These are phyloP conservation scores for Eubucco bourcierii DNA, from an alignment of 2,113 vertebrate species.

Conservation along the genomic window DNA sequence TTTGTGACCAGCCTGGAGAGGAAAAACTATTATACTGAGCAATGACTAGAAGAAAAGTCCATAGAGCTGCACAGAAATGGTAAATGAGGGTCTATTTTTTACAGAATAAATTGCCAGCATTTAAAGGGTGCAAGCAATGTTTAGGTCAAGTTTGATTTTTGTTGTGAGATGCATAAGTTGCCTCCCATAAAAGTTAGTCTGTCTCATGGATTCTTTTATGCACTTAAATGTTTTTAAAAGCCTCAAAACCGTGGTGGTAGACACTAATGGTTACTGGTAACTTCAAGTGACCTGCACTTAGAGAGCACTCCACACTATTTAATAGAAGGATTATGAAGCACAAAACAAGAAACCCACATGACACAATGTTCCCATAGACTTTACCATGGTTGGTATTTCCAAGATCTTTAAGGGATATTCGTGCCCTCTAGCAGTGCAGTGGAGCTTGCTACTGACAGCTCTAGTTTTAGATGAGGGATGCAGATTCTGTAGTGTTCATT, in stretches of 20 bases:
- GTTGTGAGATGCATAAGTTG: background rate
- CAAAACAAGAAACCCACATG: background rate
- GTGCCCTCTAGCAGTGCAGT: background rate
- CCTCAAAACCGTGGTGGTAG: background rate
- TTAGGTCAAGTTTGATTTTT: background rate
- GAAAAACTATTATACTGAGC: constrained; percentile 21
- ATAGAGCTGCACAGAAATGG: background rate
- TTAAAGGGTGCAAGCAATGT: background rate
- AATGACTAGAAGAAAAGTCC: background rate
- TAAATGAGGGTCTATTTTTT: background rate
- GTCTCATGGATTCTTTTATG: background rate
- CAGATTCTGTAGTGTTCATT: background rate
- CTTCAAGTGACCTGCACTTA: background rate
- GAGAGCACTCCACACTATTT: background rate
- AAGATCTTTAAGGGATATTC: background rate
- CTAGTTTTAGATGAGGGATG: background rate
- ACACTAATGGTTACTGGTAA: background rate
- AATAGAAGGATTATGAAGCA: background rate
- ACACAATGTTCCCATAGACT: background rate
- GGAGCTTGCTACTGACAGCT: background rate
- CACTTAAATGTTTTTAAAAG: background rate
- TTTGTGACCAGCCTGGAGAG: background rate
- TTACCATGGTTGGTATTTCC: background rate
- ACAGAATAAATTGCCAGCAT: background rate
- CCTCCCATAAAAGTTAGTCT: background rate